Evolutionary conservation across 2,888 invertebrate genomes (phyloP).

Genomic region (Hydriomena furcata): DNA sequence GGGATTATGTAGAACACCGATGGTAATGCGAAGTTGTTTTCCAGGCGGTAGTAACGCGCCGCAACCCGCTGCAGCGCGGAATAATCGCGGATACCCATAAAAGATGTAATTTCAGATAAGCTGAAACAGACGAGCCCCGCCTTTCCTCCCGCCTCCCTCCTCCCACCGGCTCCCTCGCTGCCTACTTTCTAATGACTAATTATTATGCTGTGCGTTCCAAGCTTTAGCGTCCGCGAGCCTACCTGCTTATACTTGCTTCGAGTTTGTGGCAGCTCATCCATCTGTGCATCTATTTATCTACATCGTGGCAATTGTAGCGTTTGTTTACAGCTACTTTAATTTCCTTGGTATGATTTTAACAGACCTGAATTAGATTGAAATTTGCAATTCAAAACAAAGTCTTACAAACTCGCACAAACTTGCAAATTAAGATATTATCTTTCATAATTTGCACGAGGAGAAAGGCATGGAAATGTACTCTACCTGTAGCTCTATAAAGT

Average conservation of each 20-base stretch:
- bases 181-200: constrained; percentile 84
- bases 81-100: constrained; percentile 84
- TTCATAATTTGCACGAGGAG: constrained; percentile 7
- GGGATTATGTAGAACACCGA: constrained; percentile 78
- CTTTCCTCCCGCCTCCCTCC: constrained; percentile 56
- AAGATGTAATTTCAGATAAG: constrained; percentile 84
- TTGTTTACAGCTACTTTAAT: constrained; percentile 20
- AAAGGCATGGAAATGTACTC: neutral
- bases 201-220: constrained; percentile 83
- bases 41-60: constrained; percentile 76
- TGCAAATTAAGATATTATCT: constrained; percentile 17
- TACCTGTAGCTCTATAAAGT: neutral
- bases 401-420: constrained; percentile 4
- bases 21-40: constrained; percentile 78
- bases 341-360: constrained; percentile 13
- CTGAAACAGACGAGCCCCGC: constrained; percentile 82
- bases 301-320: constrained; percentile 22
- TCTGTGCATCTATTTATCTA: constrained; percentile 43
- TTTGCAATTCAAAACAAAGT: constrained; percentile 8
- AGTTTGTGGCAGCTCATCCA: constrained; percentile 61
- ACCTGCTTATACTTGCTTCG: constrained; percentile 54
- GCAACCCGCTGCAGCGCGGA: constrained; percentile 81
- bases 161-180: constrained; percentile 61
- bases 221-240: constrained; percentile 75
- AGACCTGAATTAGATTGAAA: constrained; percentile 5